phyloP scores from a whole-genome alignment of 1,140 invertebrate genomes.

The Magallana gigas region DNA sequence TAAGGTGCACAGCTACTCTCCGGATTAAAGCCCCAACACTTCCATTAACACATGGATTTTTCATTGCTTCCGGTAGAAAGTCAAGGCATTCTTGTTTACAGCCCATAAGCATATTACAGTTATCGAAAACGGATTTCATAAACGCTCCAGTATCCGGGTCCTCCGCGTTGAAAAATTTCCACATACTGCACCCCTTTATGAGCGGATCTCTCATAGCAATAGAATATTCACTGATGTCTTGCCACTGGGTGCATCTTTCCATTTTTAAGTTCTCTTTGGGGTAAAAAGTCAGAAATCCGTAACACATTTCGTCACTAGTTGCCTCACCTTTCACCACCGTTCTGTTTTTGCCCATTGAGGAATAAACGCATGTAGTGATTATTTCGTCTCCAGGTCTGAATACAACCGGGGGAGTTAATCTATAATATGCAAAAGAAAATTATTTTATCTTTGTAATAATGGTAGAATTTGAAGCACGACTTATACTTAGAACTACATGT shows the following conservation, averaged over 20 bases:
- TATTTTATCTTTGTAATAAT: too few relatives aligned
- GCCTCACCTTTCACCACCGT: constrained; percentile 58
- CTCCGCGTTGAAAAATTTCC: constrained; percentile 1
- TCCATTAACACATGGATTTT: constrained; percentile 61
- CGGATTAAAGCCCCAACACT: constrained; percentile 52
- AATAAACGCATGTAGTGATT: constrained; percentile 60
- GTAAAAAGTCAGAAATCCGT: constrained; percentile 62
- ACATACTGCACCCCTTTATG: constrained; percentile 37
- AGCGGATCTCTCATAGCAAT: constrained; percentile 13
- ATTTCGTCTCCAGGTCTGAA: constrained; percentile 64
- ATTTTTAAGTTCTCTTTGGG: constrained; percentile 49
- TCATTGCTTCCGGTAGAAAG: constrained; percentile 41
- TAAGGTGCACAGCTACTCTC: not conserved
- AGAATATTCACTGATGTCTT: constrained; percentile 39
- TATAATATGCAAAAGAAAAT: constrained; percentile 20
- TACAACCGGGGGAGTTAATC: constrained; percentile 61
- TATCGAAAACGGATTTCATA: not conserved
- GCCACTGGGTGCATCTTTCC: constrained; percentile 43
- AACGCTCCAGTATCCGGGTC: constrained; percentile 8
- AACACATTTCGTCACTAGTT: constrained; percentile 69
- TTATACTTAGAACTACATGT: too few relatives aligned
- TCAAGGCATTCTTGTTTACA: constrained; percentile 57
- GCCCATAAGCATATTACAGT: constrained; percentile 19
- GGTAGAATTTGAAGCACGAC: too few relatives aligned
- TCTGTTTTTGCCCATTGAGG: constrained; percentile 45